Evolutionary conservation across 2,888 invertebrate species (phyloP), one percentile per base, ranked within the genome.

Genomic region (Drosophila prolongata): DNA sequence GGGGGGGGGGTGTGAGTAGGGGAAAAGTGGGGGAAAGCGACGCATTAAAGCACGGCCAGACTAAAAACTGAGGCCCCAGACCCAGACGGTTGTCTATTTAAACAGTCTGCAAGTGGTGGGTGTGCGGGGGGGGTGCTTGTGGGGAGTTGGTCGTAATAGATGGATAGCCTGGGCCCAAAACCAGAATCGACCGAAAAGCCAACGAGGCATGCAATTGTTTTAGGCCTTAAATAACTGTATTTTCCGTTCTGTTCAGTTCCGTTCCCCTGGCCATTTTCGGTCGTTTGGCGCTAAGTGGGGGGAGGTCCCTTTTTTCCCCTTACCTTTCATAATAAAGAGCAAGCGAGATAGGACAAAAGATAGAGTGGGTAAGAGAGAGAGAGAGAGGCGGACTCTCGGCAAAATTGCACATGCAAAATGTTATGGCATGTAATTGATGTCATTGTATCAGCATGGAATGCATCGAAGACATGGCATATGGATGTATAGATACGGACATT

Each of bases 221-320:
- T 75, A 81, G 79, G 82, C 82, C 79, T 79, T 81, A 81, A 81
- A 79, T 79, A 81, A 79, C 82, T 77, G 79, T 79, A 75, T 76
- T 77, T 74, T 60, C 58, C 68, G 68, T 64, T 52, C 57, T 50
- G 24, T 46, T 42, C 52, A 42, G 61, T 62, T 56, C 35, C 34
- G 38, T 40, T 42, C 38, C 56, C 55, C 38, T 52, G 44, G 43
- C 55, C 55, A 38, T 60, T 54, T 55, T 56, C 24, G 34, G 55
- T 43, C 43, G 56, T 68, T 59, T 37, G 56, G 79, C 75, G 77
- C 72, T 77, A 79, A 81, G 53, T 75, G 75, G 37, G 38, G 64
- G 80, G 77, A 75, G 60, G 47, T 62, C 35, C 42, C 60, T 49
- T 27, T 16, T n/a, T 27, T 30, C 11, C 43, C 30, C 35, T 35